A percentile compares a stretch with the other conserved stretches of the same genome.
Conservation (phyloP, 64 coral and sea anemone species). For the Actinia equina region DNA sequence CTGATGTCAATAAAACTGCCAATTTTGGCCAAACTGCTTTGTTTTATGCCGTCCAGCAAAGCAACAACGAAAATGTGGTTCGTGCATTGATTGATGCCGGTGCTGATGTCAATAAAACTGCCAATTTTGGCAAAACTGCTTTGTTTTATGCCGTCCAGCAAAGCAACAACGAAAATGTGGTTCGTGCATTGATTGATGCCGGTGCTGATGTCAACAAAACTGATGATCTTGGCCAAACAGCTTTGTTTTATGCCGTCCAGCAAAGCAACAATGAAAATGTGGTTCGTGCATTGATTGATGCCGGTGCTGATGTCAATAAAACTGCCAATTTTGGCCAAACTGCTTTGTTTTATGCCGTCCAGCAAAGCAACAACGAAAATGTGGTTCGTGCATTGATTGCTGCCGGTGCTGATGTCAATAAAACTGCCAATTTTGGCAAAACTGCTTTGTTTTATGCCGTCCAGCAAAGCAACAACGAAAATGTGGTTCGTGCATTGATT, state of each 20-base stretch:
- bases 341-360: background rate
- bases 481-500: background rate
- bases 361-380: background rate
- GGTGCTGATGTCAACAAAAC: background rate
- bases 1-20: background rate
- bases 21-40: background rate
- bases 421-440: background rate
- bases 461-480: background rate
- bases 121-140: background rate
- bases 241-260: background rate
- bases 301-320: background rate
- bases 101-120: background rate
- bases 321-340: background rate
- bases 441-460: background rate
- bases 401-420: background rate
- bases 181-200: background rate
- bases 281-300: background rate
- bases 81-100: background rate
- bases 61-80: background rate
- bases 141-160: background rate
- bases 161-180: background rate
- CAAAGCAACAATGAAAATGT: background rate
- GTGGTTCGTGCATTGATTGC: background rate
- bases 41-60: background rate
- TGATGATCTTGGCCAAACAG: background rate